Evolutionary conservation across 37 sponge, comb jelly and placozoan species (phyloP), one percentile per base, ranked within the genome.

Genomic region (Lycopodina hypogea): DNA sequence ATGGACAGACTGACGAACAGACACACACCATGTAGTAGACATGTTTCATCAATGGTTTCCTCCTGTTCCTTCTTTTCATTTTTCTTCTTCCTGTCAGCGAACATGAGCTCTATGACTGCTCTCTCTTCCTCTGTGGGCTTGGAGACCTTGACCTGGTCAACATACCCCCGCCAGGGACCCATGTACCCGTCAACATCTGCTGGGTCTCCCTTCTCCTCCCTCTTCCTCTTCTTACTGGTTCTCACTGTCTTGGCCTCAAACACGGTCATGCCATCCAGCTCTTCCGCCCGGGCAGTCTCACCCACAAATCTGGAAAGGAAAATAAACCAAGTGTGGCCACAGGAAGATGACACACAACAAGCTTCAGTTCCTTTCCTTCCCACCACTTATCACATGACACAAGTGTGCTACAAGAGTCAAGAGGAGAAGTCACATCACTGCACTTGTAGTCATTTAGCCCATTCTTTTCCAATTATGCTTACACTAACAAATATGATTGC

Each of bases 91-190:
- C 84, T 97, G 70, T 84, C 72, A n/a, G 87, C 85, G 52, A 84
- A 79, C 84, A 88, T 78, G 70, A 88, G 77, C 67, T 98, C 96
- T 28, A 98, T 82, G 35, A 90, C 71, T 0, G 83, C 92, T 74
- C 71, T 88, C 66, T 98, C 77, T 62, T 95, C 96, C 71, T 90
- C 88, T 1, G 95, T 75, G 21, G 99, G 99, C 38, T 85, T 87
- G 28, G 96, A 42, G 28, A 88, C 83, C 72, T 78, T 98, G 56
- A 82, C 80, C 82, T 98, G 89, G 66, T 93, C 96, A 28, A 69
- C 85, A 61, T 90, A 98, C 23, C 50, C 87, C 28, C 94, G 84
- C 99, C 99, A 98, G 23, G 99, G 99, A 1, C 94, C 96, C 73
- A 79, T 75, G 84, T 94, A 98, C 40, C 92, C 93, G 29, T 98